Evolutionary conservation across 2,888 invertebrate species (phyloP).

Genomic region (Ennomos quercinarius): DNA sequence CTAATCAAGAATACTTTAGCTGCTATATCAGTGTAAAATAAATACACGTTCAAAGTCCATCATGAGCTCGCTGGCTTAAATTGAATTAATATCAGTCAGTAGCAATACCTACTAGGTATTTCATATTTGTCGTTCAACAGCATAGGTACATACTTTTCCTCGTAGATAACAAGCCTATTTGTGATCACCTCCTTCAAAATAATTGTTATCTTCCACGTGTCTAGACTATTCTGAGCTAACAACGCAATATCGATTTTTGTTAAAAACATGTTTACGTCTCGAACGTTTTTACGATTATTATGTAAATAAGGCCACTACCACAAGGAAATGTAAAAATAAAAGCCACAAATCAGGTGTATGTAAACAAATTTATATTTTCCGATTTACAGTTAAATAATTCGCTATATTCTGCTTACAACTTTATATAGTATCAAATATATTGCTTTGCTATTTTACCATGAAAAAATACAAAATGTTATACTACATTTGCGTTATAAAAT

Average conservation of each 20-base stretch:
- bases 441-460: slow-evolving; percentile 76
- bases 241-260: slow-evolving; percentile 5
- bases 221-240: slow-evolving; percentile 8
- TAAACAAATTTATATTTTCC: slow-evolving; percentile 82
- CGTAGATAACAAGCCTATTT: too few species aligned
- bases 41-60: too few species aligned
- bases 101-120: too few species aligned
- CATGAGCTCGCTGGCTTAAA: too few species aligned
- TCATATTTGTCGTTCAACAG: too few species aligned
- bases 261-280: slow-evolving; percentile 23
- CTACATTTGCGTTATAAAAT: slow-evolving; percentile 72
- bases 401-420: slow-evolving; percentile 71
- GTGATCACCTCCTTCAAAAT: background rate
- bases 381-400: slow-evolving; percentile 68
- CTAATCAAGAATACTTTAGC: too few species aligned
- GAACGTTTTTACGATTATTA: slow-evolving; percentile 2
- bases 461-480: slow-evolving; percentile 83
- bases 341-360: slow-evolving; percentile 68
- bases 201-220: slow-evolving; percentile 6
- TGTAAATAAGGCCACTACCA: slow-evolving; percentile 13
- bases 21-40: too few species aligned
- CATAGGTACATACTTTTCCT: too few species aligned
- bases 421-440: slow-evolving; percentile 80
- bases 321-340: slow-evolving; percentile 52
- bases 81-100: too few species aligned